Base-by-base conservation (phyloP, 2,888 invertebrate genomes). In the Drosophila lutescens region DNA sequence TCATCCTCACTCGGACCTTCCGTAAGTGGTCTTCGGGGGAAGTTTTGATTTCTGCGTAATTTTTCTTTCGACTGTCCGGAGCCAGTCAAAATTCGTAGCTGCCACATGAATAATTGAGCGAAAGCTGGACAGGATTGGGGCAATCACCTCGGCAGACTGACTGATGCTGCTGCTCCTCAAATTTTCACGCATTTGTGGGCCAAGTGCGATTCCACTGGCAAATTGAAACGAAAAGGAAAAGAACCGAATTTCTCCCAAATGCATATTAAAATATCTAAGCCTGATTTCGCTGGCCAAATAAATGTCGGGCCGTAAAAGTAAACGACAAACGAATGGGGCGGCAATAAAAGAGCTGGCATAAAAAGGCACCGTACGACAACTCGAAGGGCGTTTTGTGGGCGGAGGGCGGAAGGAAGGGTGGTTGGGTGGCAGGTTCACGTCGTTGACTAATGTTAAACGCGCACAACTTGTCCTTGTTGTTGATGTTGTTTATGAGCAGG, bases 211-310 rank as follows among this genome's bases (percentile, higher is more conserved):
- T 2, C 10, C 49, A 41, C 60, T 55, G 68, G 80, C 44, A 84
- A 88, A 85, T 79, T 85, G 77, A 88, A 88, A 88, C 76, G 70
- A 87, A 85, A 85, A 76, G 76, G 70, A 87, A 85, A 85, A 76
- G 78, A 78, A 84, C 47, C 71, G 73, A 86, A 89, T 86, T 75
- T 87, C 80, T 86, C 90, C 90, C 90, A 89, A 88, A 89, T 88
- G 90, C 83, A 89, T 90, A 88, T 89, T 89, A 89, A 90, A 90
- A 89, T 80, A 77, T 76, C 58, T 62, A 69, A 41, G 70, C 76
- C 74, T 61, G 60, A 75, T 78, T 77, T 62, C 51, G 66, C 72
- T 75, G 84, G 65, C 78, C 86, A 88, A 86, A 88, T 77, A 88
- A 87, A 89, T 88, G 86, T 68, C 71, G 62, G 76, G 77, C 75